A percentile compares a stretch with the other conserved stretches of the same genome.
Conservation (phyloP, 64 coral and sea anemone genomes). For the Acropora tenuis region DNA sequence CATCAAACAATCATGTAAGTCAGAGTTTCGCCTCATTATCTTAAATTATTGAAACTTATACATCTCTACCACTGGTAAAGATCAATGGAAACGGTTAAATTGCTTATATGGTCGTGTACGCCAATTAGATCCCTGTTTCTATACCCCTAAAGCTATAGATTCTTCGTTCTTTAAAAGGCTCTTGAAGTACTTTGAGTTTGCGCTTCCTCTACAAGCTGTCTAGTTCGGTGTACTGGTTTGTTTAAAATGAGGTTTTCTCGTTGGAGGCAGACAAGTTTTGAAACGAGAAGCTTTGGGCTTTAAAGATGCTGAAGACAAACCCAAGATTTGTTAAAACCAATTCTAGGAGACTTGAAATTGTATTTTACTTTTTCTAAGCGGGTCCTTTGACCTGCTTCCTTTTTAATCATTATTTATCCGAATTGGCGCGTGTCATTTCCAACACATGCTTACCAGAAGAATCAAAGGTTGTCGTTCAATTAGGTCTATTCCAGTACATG, state of each 20-base stretch:
- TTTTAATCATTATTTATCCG: no score
- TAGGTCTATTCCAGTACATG: no score
- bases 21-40: neutral
- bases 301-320: no score
- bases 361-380: no score
- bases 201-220: neutral
- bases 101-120: neutral
- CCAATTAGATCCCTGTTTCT: neutral
- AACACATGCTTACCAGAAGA: no score
- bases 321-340: no score
- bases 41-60: neutral
- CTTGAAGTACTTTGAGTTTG: neutral
- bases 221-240: neutral
- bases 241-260: neutral
- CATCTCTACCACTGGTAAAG: neutral
- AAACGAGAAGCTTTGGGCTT: neutral
- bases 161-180: neutral
- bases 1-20: slow-evolving; percentile 11
- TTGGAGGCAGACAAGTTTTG: neutral
- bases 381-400: no score
- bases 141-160: neutral
- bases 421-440: no score
- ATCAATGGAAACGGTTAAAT: neutral
- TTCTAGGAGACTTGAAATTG: no score
- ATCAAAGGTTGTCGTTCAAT: no score